Evolutionary conservation across 2,113 vertebrate species (phyloP).

Genomic region (Penelope pileata): DNA sequence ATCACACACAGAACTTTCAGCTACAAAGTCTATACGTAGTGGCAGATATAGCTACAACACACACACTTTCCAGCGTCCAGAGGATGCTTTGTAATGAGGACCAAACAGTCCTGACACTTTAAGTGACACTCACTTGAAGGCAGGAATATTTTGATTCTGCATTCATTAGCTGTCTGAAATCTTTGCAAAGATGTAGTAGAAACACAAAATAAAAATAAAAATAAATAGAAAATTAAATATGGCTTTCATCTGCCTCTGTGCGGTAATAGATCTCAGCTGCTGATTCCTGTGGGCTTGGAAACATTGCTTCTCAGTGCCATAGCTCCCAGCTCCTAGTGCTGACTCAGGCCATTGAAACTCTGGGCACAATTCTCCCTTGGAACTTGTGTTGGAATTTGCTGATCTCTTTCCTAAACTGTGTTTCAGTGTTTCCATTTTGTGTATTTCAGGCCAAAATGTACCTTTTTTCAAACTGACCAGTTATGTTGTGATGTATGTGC

Average conservation of each 20-base stretch:
- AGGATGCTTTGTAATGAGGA: neutral
- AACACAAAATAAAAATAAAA: neutral
- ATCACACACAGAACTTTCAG: neutral
- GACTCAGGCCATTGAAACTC: neutral
- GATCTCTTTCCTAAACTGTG: neutral
- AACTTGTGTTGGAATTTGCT: neutral
- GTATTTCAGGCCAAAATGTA: neutral
- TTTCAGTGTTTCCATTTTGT: neutral
- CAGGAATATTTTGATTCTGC: neutral
- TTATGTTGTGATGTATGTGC: neutral
- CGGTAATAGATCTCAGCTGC: neutral
- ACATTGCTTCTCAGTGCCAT: accelerated
- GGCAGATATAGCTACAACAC: neutral
- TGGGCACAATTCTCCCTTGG: neutral
- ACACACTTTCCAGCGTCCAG: neutral
- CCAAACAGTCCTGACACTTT: neutral
- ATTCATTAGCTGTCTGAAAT: neutral
- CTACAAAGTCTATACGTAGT: accelerated
- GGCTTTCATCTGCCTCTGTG: neutral
- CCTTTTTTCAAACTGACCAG: neutral
- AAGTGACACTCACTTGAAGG: neutral
- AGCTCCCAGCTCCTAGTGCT: neutral
- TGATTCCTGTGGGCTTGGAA: neutral
- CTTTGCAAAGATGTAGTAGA: neutral
- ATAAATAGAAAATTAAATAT: neutral